phyloP scores from a whole-genome alignment of 2,797 vertebrate species.

The Pelochelys cantorii region DNA sequence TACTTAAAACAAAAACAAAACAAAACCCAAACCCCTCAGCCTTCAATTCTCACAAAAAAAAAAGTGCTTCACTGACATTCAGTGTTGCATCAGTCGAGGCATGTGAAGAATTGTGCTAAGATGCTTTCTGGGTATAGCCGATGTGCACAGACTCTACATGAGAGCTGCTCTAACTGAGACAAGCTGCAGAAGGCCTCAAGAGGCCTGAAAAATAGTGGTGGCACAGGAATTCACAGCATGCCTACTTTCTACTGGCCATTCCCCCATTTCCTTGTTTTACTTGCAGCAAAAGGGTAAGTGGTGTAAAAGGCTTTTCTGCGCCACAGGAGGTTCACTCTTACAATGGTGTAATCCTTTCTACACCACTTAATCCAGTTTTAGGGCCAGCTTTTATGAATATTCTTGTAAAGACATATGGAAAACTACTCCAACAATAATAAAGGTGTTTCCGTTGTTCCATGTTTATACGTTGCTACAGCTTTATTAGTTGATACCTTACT shows the following conservation, averaged over 20 bases:
- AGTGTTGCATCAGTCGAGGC: neutral
- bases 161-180: neutral
- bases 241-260: neutral
- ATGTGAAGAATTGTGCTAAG: conserved; percentile 30
- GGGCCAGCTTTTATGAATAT: conserved; percentile 12
- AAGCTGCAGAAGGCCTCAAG: neutral
- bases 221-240: neutral
- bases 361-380: neutral
- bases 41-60: neutral
- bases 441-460: neutral
- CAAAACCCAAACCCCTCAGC: neutral
- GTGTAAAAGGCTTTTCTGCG: neutral
- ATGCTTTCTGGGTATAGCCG: neutral
- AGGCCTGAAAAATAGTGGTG: neutral
- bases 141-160: neutral
- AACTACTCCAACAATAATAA: conserved; percentile 43
- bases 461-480: neutral
- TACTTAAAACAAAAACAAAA: neutral
- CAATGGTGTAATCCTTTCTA: neutral
- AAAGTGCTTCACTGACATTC: conserved; percentile 29
- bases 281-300: neutral
- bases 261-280: conserved; percentile 17
- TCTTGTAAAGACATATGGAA: conserved; percentile 60
- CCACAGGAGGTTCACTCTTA: neutral
- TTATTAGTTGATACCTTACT: neutral